These are phyloP conservation scores for Brachionus sp. DNA, from an alignment of 1,140 invertebrate species.

Conservation along the genomic window DNA sequence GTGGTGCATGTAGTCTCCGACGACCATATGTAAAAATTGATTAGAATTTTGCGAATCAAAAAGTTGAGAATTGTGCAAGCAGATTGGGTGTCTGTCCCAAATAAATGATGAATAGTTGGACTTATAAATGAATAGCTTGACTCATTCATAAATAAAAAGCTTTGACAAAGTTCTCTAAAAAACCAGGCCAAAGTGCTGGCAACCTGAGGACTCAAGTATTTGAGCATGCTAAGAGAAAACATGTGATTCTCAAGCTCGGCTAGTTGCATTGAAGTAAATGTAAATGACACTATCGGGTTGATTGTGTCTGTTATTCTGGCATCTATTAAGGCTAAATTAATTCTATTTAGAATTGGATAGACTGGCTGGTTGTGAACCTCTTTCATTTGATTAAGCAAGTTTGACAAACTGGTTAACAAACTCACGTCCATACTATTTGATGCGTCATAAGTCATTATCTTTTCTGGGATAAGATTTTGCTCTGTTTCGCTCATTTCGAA, in stretches of 20 bases:
- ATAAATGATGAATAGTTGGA: slow-evolving; percentile 10
- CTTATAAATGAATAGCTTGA: slow-evolving; percentile 3
- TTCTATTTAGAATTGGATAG: neutral
- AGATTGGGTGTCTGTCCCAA: neutral
- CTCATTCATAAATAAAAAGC: neutral
- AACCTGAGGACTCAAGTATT: slow-evolving; percentile 30
- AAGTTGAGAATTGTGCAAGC: slow-evolving; percentile 4
- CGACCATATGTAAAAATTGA: slow-evolving; percentile 42
- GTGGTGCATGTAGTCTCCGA: neutral
- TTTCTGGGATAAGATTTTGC: neutral
- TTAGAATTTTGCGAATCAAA: slow-evolving; percentile 19
- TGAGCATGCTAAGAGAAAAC: slow-evolving; percentile 13
- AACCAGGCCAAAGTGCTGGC: slow-evolving; percentile 20
- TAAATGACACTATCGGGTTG: neutral
- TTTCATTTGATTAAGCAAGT: neutral
- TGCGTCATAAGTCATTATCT: slow-evolving; percentile 28
- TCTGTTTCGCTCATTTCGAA: slow-evolving; percentile 37
- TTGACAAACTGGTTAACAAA: neutral
- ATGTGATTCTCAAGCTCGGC: neutral
- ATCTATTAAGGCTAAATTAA: neutral
- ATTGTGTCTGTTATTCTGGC: neutral
- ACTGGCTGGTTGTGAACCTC: neutral
- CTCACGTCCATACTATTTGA: neutral
- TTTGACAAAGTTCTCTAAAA: neutral
- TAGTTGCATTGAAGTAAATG: neutral